Percentiles rank a stretch among this genome's conserved stretches.
These are phyloP conservation scores for Erebia epiphron DNA, from an alignment of 2,888 invertebrate genomes.

Conservation along the genomic window DNA sequence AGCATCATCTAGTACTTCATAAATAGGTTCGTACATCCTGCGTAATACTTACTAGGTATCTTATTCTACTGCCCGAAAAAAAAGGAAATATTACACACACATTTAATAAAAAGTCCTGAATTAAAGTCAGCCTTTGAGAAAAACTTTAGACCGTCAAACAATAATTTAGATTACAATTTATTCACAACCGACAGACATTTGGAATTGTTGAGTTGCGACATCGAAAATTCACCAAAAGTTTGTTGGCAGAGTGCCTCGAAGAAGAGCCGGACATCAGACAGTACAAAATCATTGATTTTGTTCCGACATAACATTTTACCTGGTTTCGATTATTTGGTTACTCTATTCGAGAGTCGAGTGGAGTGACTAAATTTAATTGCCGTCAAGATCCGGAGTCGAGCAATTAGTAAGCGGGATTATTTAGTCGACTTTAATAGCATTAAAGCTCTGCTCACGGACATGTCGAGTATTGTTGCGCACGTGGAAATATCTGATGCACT, in stretches of 20 bases:
- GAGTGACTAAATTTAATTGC: constrained; percentile 61
- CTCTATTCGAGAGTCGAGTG: constrained; percentile 38
- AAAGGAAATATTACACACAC: no score
- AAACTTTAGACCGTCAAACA: neutral
- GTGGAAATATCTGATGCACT: neutral
- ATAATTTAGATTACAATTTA: neutral
- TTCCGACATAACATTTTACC: constrained; percentile 4
- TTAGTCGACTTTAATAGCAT: constrained; percentile 50
- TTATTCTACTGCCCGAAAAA: no score
- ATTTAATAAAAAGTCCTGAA: neutral
- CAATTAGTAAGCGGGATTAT: constrained; percentile 60
- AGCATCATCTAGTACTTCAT: no score
- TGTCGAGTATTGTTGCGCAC: no score
- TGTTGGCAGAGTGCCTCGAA: constrained; percentile 7
- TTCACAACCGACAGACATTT: neutral
- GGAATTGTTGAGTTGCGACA: constrained; percentile 4
- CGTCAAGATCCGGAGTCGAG: constrained; percentile 53
- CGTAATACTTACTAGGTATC: no score
- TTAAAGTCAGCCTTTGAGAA: neutral
- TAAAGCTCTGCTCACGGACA: constrained; percentile 14
- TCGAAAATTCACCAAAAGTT: constrained; percentile 8
- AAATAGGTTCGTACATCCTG: no score
- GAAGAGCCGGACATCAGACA: constrained; percentile 1
- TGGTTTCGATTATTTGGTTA: constrained; percentile 10
- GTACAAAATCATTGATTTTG: constrained; percentile 2